These are phyloP conservation scores for Papilio aristodemus DNA, from an alignment of 1,140 invertebrate species.

Conservation along the genomic window DNA sequence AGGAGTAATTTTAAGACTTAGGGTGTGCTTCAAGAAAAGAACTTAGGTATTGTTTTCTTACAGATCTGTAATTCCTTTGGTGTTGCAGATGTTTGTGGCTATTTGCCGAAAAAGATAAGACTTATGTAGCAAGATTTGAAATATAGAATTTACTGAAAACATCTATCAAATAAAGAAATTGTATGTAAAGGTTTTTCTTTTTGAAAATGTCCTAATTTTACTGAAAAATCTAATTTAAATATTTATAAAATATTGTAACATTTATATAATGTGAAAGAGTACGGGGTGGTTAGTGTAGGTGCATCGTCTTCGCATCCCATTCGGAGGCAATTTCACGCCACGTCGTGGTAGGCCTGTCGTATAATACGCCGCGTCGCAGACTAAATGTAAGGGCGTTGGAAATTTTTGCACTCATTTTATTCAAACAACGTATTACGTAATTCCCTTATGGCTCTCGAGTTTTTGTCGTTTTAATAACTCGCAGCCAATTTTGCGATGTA, in stretches of 20 bases:
- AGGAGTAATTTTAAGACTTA: too few species aligned
- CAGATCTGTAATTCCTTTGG: too few species aligned
- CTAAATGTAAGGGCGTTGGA: conserved; percentile 61
- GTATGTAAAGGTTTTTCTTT: too few species aligned
- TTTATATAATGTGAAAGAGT: conserved; percentile 26
- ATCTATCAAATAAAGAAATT: too few species aligned
- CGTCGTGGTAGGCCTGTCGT: conserved; percentile 60
- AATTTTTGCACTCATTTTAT: conserved; percentile 62
- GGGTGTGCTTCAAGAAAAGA: too few species aligned
- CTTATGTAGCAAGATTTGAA: too few species aligned
- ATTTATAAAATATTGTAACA: conserved; percentile 2
- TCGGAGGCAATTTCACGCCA: conserved; percentile 72
- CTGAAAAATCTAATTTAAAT: not conserved
- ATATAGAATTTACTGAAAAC: too few species aligned
- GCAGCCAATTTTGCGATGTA: not conserved
- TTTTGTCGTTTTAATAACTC: conserved; percentile 28
- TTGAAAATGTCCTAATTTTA: not conserved
- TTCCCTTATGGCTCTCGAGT: conserved; percentile 40
- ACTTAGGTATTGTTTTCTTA: too few species aligned
- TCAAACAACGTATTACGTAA: conserved; percentile 52
- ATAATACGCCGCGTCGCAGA: conserved; percentile 63
- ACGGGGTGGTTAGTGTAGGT: conserved; percentile 35
- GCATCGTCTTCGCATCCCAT: conserved; percentile 42
- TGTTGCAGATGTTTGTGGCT: too few species aligned
- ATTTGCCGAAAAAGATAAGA: too few species aligned